Conservation (phyloP, 2,113 vertebrate species). For the Tamias sibiricus region DNA sequence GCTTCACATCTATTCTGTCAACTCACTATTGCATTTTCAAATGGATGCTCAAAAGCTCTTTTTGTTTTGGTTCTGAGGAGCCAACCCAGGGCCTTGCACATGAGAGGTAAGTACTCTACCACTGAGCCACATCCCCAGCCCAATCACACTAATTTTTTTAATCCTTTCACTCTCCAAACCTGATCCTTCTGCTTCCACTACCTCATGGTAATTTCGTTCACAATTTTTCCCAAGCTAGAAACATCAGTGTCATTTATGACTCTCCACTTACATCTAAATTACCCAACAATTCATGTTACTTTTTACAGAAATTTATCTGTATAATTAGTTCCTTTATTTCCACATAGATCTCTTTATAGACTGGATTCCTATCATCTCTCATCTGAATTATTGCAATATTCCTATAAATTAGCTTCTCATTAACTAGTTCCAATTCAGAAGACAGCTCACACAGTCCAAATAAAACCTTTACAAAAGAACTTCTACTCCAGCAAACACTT, state of each 20-base stretch:
- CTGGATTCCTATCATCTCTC: not conserved
- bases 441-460: not conserved
- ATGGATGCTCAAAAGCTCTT: not conserved
- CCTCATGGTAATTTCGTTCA: not conserved
- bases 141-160: not conserved
- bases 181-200: not conserved
- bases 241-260: not conserved
- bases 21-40: conserved; percentile 13
- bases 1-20: not conserved
- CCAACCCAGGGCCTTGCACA: not conserved
- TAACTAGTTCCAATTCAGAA: not conserved
- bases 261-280: not conserved
- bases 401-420: not conserved
- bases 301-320: not conserved
- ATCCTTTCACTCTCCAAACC: not conserved
- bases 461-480: not conserved
- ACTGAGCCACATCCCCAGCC: too few species aligned
- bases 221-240: not conserved
- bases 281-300: not conserved
- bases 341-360: not conserved
- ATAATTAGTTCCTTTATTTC: not conserved
- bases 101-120: not conserved
- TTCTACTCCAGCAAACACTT: not conserved
- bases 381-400: not conserved
- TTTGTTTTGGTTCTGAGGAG: not conserved